Evolutionary conservation across 2,888 invertebrate genomes (phyloP).

Genomic region (Morinoia aosen): DNA sequence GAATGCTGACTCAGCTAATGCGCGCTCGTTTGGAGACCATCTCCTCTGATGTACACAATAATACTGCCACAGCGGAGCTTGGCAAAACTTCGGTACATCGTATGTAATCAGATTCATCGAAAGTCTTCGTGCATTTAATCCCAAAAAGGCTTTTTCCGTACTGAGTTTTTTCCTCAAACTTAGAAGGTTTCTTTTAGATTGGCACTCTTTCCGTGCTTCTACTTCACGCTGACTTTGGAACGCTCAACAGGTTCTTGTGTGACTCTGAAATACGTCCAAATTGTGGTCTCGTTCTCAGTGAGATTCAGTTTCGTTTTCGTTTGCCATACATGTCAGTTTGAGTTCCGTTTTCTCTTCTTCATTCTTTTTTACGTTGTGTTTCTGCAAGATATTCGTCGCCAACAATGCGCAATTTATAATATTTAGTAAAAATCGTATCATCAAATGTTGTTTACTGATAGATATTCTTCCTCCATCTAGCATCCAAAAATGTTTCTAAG

Average conservation of each 20-base stretch:
- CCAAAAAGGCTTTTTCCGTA: background rate
- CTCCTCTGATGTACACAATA: slow-evolving; percentile 24
- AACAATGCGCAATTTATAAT: too few relatives aligned
- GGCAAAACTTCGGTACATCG: background rate
- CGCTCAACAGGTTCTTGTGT: too few relatives aligned
- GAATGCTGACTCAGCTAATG: slow-evolving; percentile 25
- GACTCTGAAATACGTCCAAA: too few relatives aligned
- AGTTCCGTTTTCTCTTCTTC: too few relatives aligned
- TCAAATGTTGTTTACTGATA: too few relatives aligned
- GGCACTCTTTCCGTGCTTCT: background rate
- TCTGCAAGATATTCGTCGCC: background rate
- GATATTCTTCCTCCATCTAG: too few relatives aligned
- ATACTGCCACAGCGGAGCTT: background rate
- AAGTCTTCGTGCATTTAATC: background rate
- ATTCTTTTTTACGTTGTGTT: background rate
- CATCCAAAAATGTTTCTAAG: too few relatives aligned
- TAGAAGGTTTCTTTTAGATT: background rate
- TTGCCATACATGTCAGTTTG: too few relatives aligned
- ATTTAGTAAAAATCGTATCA: too few relatives aligned
- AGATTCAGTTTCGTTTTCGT: too few relatives aligned
- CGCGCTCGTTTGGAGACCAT: background rate
- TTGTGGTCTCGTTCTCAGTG: too few relatives aligned
- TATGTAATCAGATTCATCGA: background rate
- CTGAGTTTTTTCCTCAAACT: background rate
- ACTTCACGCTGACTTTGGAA: too few relatives aligned